Conservation (phyloP, 53 echinoderm and acorn worm genomes). For the Echinometra lucunter region DNA sequence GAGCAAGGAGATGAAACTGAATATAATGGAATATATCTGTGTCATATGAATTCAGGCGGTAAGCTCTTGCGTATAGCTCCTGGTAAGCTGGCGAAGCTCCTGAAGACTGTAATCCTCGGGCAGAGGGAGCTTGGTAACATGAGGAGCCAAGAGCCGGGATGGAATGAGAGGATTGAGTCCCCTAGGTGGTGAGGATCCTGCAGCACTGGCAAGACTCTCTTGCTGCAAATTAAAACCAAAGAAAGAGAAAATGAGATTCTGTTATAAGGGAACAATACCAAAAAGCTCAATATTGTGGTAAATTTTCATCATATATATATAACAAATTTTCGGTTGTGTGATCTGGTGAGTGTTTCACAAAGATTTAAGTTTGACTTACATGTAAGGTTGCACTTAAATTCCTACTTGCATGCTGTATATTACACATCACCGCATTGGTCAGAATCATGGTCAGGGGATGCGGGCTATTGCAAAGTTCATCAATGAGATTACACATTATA, state of each 20-base stretch:
- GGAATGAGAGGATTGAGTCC: conserved; percentile 69
- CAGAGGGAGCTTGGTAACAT: conserved; percentile 91
- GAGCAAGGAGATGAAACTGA: conserved; percentile 77
- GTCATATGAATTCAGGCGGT: conserved; percentile 66
- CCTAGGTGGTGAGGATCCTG: conserved; percentile 31
- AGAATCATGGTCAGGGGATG: too few species aligned
- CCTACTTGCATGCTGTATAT: too few species aligned
- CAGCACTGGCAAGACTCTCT: conserved; percentile 64
- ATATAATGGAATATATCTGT: conserved; percentile 3
- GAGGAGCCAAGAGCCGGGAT: conserved; percentile 86
- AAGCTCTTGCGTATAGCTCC: conserved; percentile 87
- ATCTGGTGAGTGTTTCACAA: too few species aligned
- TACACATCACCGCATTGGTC: too few species aligned
- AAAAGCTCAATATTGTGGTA: neutral
- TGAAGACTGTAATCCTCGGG: conserved; percentile 83
- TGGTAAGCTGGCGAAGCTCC: conserved; percentile 73
- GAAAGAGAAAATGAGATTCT: neutral
- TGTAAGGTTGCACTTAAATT: too few species aligned
- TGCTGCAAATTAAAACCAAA: conserved; percentile 31
- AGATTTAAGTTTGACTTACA: too few species aligned
- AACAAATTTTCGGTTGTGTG: neutral
- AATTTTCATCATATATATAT: neutral
- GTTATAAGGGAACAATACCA: neutral
- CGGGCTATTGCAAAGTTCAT: too few species aligned
- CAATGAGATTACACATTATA: too few species aligned